phyloP scores from a whole-genome alignment of 2,113 vertebrate genomes.

The Pelvicachromis taeniatus region DNA sequence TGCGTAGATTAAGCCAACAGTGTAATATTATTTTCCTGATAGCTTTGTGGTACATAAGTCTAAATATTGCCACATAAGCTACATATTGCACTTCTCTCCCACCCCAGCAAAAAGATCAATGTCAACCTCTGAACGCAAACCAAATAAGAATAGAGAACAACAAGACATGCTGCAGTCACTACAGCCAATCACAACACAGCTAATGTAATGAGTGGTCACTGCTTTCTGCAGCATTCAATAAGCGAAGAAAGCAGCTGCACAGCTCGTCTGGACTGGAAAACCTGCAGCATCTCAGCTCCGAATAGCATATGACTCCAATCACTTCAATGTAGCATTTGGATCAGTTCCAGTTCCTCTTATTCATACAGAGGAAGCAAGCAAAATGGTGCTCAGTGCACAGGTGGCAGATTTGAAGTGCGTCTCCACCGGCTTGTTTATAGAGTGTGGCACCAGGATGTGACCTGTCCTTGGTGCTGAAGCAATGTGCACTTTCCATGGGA shows the following conservation, averaged over 20 bases:
- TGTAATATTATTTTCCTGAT: not conserved
- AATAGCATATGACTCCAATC: not conserved
- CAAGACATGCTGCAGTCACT: not conserved
- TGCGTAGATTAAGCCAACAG: not conserved
- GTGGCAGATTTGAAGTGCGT: not conserved
- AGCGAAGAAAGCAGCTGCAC: not conserved
- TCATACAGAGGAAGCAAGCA: not conserved
- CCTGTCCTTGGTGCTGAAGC: constrained; percentile 52
- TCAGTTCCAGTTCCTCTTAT: not conserved
- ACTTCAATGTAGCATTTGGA: constrained; percentile 1
- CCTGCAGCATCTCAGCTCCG: not conserved
- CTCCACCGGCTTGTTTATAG: not conserved
- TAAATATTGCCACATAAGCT: not conserved
- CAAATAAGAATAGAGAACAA: not conserved
- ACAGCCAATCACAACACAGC: not conserved
- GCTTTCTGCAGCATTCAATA: not conserved
- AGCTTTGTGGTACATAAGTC: not conserved
- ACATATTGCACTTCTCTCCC: not conserved
- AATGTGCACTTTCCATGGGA: not conserved
- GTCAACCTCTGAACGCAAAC: not conserved
- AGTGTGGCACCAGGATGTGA: not conserved
- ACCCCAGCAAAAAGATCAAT: not conserved
- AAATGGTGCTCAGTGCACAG: not conserved
- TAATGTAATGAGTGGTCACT: not conserved
- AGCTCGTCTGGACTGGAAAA: not conserved